Evolutionary conservation across 2,113 vertebrate species (phyloP).

Genomic region (Oncorhynchus kisutch): DNA sequence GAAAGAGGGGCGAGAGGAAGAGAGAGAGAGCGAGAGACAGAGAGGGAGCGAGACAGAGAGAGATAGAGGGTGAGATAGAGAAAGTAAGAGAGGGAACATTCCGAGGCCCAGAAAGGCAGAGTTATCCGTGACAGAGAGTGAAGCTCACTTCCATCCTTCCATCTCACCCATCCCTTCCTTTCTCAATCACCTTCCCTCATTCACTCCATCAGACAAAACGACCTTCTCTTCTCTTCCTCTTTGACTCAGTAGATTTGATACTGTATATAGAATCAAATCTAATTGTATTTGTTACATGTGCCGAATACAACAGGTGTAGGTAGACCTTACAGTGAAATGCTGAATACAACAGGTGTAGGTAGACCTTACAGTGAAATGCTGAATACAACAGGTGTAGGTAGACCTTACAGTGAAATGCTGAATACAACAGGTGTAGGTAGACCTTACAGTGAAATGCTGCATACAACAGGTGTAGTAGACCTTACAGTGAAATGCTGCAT

Average conservation of each 20-base stretch:
- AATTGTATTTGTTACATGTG: no score
- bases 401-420: no score
- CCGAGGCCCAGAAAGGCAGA: conserved; percentile 33
- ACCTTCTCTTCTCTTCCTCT: neutral
- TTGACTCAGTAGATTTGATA: neutral
- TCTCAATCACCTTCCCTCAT: conserved; percentile 15
- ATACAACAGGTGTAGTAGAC: no score
- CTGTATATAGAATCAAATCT: no score
- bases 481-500: no score
- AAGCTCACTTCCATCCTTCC: conserved; percentile 55
- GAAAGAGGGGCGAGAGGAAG: conserved; percentile 21
- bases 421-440: no score
- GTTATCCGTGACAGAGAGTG: conserved; percentile 52
- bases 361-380: no score
- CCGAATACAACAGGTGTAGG: no score
- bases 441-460: no score
- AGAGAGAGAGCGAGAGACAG: conserved; percentile 23
- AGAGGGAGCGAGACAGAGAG: conserved; percentile 28
- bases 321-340: no score
- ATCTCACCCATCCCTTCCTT: conserved; percentile 43
- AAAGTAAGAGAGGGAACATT: conserved; percentile 42
- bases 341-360: no score
- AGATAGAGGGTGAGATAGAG: conserved; percentile 27
- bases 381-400: no score
- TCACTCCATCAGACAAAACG: neutral